Conservation (phyloP, 1,140 invertebrate species). For the Parasteatoda tepidariorum region DNA sequence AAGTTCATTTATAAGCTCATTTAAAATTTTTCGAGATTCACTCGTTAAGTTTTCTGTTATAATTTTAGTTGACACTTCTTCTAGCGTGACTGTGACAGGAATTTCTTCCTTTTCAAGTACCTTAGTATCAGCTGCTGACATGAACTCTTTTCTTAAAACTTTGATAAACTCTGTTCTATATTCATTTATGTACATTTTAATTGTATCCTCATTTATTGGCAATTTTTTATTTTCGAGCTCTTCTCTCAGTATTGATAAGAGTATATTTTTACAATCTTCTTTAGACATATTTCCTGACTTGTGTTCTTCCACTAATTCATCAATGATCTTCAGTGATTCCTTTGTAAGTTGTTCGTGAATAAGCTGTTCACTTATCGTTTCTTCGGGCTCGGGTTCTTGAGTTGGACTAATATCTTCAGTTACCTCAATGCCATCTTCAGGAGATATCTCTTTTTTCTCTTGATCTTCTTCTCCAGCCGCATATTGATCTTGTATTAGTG, state of each 20-base stretch:
- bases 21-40: not conserved
- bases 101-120: slow-evolving; percentile 58
- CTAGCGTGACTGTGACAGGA: not conserved
- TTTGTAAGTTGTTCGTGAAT: not conserved
- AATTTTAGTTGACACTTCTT: slow-evolving; percentile 64
- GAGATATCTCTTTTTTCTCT: not conserved
- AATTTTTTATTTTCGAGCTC: not conserved
- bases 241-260: not conserved
- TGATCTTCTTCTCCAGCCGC: not conserved
- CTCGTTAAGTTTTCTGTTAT: not conserved
- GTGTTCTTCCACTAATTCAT: not conserved
- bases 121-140: slow-evolving; percentile 56
- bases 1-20: too few relatives aligned
- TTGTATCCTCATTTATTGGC: not conserved
- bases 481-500: not conserved
- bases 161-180: not conserved
- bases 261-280: not conserved
- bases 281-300: not conserved
- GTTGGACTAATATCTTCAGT: not conserved
- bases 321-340: not conserved
- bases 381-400: not conserved
- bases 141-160: not conserved
- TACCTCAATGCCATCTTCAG: not conserved
- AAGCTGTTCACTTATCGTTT: not conserved
- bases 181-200: not conserved